Percentiles rank a stretch among this genome's conserved stretches.
Conservation (phyloP, 2,888 invertebrate species). For the Eulithis prunata region DNA sequence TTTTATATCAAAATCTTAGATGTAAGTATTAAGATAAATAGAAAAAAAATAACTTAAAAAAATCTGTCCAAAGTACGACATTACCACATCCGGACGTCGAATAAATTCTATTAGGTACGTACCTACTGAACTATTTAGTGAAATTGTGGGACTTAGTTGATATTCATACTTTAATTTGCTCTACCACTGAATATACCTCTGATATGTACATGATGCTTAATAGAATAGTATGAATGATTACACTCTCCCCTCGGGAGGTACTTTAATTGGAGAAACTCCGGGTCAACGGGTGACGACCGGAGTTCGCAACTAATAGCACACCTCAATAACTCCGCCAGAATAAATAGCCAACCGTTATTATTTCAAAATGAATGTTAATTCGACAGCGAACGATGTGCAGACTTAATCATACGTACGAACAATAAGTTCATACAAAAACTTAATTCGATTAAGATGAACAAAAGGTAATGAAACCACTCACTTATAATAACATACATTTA, state of each 20-base stretch:
- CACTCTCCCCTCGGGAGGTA: constrained; percentile 56
- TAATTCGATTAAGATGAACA: constrained; percentile 53
- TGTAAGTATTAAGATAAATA: no score
- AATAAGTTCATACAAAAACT: constrained; percentile 60
- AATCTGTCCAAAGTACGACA: no score
- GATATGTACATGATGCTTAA: constrained; percentile 24
- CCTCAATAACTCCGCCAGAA: constrained; percentile 54
- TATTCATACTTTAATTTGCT: constrained; percentile 3
- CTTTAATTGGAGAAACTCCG: constrained; percentile 65
- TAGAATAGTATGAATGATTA: constrained; percentile 49
- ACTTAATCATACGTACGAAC: constrained; percentile 65
- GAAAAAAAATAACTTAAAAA: no score
- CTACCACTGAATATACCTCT: constrained; percentile 4
- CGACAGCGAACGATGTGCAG: constrained; percentile 68
- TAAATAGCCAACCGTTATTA: constrained; percentile 57
- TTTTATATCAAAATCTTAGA: no score
- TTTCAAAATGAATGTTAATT: constrained; percentile 71
- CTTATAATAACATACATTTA: constrained; percentile 69
- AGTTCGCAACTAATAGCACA: constrained; percentile 53
- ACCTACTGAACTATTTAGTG: no score
- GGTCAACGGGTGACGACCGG: constrained; percentile 72
- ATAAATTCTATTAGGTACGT: no score
- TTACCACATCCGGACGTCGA: no score
- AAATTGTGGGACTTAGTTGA: no score
- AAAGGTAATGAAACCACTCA: constrained; percentile 46